Conservation (phyloP, 2,113 vertebrate genomes). For the Cepphus grylle region DNA sequence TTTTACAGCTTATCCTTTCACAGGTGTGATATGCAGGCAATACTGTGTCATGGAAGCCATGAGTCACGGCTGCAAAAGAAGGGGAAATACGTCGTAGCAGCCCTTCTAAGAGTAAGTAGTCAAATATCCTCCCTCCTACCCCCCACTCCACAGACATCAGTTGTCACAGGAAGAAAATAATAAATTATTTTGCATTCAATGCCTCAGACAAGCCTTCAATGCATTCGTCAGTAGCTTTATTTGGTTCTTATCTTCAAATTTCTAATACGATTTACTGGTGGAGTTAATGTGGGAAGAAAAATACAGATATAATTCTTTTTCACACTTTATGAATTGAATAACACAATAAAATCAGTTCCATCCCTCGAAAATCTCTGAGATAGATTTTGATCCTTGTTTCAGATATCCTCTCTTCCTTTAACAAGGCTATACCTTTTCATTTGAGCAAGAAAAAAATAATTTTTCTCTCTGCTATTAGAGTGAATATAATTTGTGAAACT, state of each 20-base stretch:
- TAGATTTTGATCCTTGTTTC: not conserved
- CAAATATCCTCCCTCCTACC: not conserved
- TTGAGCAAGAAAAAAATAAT: not conserved
- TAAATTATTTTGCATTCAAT: not conserved
- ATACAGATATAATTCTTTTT: not conserved
- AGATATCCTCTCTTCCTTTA: not conserved
- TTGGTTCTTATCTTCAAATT: not conserved
- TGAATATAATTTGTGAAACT: not conserved
- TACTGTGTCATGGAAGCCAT: not conserved
- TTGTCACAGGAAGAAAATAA: not conserved
- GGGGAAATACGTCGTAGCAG: not conserved
- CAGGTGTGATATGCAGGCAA: not conserved
- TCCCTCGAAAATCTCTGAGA: not conserved
- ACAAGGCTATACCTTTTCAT: not conserved
- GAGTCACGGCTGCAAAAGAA: not conserved
- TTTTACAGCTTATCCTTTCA: not conserved
- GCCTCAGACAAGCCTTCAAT: not conserved
- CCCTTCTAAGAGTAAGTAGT: not conserved
- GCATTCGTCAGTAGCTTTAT: not conserved
- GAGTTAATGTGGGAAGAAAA: not conserved
- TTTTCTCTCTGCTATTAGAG: not conserved
- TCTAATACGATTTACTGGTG: not conserved
- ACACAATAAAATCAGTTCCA: not conserved
- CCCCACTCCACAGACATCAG: rapidly evolving
- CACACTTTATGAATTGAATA: not conserved